Evolutionary conservation across 2,797 vertebrate species (phyloP), one percentile per base, ranked within the genome.

Genomic region (Pempheris klunzingeri): DNA sequence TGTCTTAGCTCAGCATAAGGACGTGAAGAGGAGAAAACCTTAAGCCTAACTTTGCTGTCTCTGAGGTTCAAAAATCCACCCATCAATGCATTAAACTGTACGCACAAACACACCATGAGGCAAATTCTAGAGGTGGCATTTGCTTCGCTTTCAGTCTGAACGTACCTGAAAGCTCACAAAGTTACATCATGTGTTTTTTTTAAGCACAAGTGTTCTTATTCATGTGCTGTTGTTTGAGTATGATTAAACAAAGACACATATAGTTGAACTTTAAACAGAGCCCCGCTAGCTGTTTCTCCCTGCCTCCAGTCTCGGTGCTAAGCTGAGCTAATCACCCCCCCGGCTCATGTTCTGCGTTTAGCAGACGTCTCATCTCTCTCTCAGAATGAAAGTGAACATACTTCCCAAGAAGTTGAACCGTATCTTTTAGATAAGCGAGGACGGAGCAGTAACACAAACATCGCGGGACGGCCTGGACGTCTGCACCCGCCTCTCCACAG

Each of bases 311-410:
- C 26, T n/a, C 20, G 3, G 7, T n/a, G 39, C 39, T 43, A 60
- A 18, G 64, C 49, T 53, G 20, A 41, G 63, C 63, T 66, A 30
- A 53, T 44, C 52, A 18, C 38, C 24, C 18, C 52, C 39, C 9
- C n/a, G 39, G 20, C 26, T 54, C 28, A 14, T 14, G 24, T 14
- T 36, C 34, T 14, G 6, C 28, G 12, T 6, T 11, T 12, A 61
- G 14, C 6, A 2, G 4, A 7, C 28, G 13, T 24, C 39, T 67
- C n/a, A 4, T 50, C 44, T 64, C 44, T 11, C 46, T 26, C 14
- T 36, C 3, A 0, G 2, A 49, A 17, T 24, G n/a, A 24, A 4
- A 24, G 44, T 6, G 7, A 22, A 47, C 17, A 10, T 32, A 41
- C 32, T 44, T 15, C 36, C 18, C 24, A 28, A 28, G 14, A 13